Evolutionary conservation across 2,797 vertebrate genomes (phyloP).

Genomic region (Acomys russatus): DNA sequence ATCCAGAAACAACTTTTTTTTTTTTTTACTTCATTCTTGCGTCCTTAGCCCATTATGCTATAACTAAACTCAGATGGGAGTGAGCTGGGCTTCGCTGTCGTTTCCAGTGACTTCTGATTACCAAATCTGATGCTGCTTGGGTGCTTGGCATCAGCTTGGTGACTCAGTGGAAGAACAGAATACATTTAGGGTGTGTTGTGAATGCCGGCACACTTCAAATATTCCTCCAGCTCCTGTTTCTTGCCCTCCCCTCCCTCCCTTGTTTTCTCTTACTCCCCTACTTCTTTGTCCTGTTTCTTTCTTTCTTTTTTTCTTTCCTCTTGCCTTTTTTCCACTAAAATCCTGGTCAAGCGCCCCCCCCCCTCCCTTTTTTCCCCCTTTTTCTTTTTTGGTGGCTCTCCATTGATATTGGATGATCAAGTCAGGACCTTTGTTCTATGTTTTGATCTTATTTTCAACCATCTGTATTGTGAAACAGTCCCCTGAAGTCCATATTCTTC

Average conservation of each 20-base stretch:
- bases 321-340: neutral
- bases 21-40: constrained; percentile 43
- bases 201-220: constrained; percentile 5
- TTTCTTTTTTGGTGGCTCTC: constrained; percentile 32
- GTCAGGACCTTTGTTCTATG: neutral
- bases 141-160: neutral
- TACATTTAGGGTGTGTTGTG: neutral
- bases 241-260: neutral
- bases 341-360: neutral
- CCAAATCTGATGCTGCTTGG: neutral
- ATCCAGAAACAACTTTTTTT: neutral
- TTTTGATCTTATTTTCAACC: constrained; percentile 39
- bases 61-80: neutral
- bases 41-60: constrained; percentile 13
- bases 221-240: neutral
- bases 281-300: neutral
- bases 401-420: neutral
- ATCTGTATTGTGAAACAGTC: neutral
- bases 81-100: constrained; percentile 37
- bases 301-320: constrained; percentile 15
- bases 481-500: neutral
- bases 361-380: neutral
- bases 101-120: constrained; percentile 58
- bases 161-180: constrained; percentile 18
- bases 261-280: neutral